These are phyloP conservation scores for Trematomus loennbergii DNA, from an alignment of 2,113 vertebrate genomes.

Conservation along the genomic window DNA sequence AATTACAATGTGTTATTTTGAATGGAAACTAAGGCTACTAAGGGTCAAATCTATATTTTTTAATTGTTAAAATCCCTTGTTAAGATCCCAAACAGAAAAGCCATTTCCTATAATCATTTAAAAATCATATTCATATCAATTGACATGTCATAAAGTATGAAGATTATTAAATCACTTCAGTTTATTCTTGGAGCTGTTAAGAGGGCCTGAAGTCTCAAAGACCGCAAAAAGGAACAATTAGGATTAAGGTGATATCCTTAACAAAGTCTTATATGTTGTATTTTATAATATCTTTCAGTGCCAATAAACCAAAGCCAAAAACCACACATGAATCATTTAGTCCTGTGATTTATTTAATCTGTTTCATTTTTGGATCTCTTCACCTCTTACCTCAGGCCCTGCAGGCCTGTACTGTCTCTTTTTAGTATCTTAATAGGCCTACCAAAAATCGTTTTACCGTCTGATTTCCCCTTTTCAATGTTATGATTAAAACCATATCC, in stretches of 20 bases:
- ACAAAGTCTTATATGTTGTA: slow-evolving; percentile 22
- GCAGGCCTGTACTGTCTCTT: slow-evolving; percentile 63
- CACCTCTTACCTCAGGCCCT: slow-evolving; percentile 62
- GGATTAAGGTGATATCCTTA: slow-evolving; percentile 12
- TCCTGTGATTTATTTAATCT: slow-evolving; percentile 59
- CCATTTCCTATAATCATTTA: not conserved
- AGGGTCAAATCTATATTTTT: too few relatives aligned
- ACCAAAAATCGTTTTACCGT: slow-evolving; percentile 35
- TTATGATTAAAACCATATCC: slow-evolving; percentile 61
- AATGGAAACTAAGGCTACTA: not conserved
- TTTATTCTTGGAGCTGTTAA: slow-evolving; percentile 4
- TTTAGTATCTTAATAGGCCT: slow-evolving; percentile 69
- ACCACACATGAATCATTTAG: slow-evolving; percentile 41
- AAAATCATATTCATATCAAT: slow-evolving; percentile 5
- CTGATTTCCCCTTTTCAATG: slow-evolving; percentile 37
- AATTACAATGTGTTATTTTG: not conserved
- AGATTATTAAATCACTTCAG: not conserved
- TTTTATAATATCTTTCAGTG: slow-evolving; percentile 38
- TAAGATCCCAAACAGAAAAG: not conserved
- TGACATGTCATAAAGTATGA: not conserved
- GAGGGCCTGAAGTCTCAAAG: not conserved
- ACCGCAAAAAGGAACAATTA: slow-evolving; percentile 24
- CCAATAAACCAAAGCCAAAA: slow-evolving; percentile 47
- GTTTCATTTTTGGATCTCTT: slow-evolving; percentile 57
- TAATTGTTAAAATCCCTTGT: too few relatives aligned